Conservation (phyloP, 1,140 invertebrate species). For the Batillaria attramentaria region DNA sequence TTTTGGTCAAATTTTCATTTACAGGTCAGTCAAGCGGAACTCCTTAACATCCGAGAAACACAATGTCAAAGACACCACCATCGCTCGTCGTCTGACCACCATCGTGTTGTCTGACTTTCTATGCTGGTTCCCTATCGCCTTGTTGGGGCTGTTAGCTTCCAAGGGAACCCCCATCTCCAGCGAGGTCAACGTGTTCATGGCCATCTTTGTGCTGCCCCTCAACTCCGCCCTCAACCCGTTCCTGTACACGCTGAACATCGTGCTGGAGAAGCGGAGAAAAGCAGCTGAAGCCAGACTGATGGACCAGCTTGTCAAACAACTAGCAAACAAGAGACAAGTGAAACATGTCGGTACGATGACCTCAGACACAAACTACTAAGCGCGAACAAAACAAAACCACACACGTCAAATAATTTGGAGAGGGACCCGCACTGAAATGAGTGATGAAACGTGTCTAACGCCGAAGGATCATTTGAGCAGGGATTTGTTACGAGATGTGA, state of each 20-base stretch:
- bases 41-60: slow-evolving; percentile 8
- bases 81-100: slow-evolving; percentile 37
- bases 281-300: not conserved
- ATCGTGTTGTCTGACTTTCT: slow-evolving; percentile 37
- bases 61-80: slow-evolving; percentile 15
- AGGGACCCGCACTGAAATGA: no score
- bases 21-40: slow-evolving; percentile 22
- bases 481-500: no score
- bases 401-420: no score
- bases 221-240: slow-evolving; percentile 50
- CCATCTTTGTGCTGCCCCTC: slow-evolving; percentile 45
- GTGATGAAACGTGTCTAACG: no score
- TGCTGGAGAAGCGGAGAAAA: slow-evolving; percentile 5
- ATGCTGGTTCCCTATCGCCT: slow-evolving; percentile 27
- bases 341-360: no score
- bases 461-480: no score
- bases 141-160: slow-evolving; percentile 37
- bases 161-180: slow-evolving; percentile 34
- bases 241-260: slow-evolving; percentile 40
- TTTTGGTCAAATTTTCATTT: slow-evolving; percentile 44
- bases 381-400: no score
- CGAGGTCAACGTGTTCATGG: slow-evolving; percentile 42
- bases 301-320: no score
- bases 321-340: no score
- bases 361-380: no score